Base-by-base conservation (phyloP, 1,140 invertebrate genomes). In the Spodoptera litura region DNA sequence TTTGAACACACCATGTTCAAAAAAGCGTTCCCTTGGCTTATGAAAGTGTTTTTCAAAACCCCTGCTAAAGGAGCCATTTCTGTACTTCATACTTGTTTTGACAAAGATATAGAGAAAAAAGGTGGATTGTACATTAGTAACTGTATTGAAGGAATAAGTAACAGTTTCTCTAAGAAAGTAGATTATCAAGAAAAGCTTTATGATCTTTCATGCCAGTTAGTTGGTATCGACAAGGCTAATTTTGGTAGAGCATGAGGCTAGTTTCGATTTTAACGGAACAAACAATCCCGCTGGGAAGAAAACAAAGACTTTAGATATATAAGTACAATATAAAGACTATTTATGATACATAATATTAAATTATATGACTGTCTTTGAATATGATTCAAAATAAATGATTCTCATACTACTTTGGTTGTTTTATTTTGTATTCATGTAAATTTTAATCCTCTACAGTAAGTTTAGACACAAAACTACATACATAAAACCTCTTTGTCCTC, bases 101-200 rank as follows among this genome's bases (percentile, higher is more conserved):
- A 96, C 68, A 94, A 96, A 58, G 93, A 96, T n/a, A 89, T 98
- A 20, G 96, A 98, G 92, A 95, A 96, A 0, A 94, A 95, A 83
- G 96, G 96, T 56, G 97, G 97, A 13, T 91, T 96, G 3, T 99
- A 98, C 83, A 95, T 97, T 11, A 96, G 95, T 83, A 97, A 98
- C 86, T 97, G 97, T 83, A 89, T 93, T 81, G 92, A 94, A 84
- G 94, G 94, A 3, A 89, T 92, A 5, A 91, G 91, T 53, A 94
- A 88, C 72, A 86, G 84, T 44, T 94, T 91, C 78, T 95, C 94
- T 13, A 95, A 94, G 76, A 92, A 95, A 84, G 62, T 89, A 56
- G 84, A 90, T 11, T 51, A 91, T 68, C 94, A 95, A 83, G 89
- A 93, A 61, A 91, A 82, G 81, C 76, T 95, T 55, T 94, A 94